Conservation (phyloP, 2,113 vertebrate species). For the Columba janthina region DNA sequence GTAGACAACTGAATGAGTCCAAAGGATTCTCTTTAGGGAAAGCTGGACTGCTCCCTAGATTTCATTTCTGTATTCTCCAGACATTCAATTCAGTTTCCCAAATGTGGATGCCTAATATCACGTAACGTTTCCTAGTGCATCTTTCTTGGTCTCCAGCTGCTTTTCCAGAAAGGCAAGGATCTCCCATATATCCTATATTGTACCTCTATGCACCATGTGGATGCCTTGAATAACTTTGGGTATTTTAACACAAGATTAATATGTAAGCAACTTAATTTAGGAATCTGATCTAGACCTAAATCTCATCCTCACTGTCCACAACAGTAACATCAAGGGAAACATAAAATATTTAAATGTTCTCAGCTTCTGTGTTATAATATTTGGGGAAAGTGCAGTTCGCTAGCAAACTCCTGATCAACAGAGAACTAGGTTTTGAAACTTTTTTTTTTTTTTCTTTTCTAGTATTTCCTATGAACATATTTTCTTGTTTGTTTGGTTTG, state of each 20-base stretch:
- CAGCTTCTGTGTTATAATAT: not conserved
- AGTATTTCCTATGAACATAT: not conserved
- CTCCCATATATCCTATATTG: not conserved
- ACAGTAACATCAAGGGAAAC: not conserved
- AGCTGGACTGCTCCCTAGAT: not conserved
- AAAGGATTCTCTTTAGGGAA: not conserved
- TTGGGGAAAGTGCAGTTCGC: not conserved
- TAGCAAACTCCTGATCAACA: not conserved
- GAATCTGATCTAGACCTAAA: not conserved
- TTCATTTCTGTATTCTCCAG: not conserved
- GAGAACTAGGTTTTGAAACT: fast-evolving
- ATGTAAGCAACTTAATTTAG: not conserved
- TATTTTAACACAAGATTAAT: not conserved
- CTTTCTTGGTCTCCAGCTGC: not conserved
- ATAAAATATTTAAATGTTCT: not conserved
- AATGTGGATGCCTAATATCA: not conserved
- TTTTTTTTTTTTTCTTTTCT: not conserved
- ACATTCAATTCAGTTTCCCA: not conserved
- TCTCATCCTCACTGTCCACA: not conserved
- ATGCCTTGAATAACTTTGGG: not conserved
- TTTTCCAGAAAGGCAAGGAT: not conserved
- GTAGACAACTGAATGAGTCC: not conserved
- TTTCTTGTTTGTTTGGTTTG: no score
- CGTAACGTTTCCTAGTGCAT: not conserved
- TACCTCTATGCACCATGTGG: no score